These are phyloP conservation scores for Tryphoninae sp. DNA, from an alignment of 2,888 invertebrate species.

Conservation along the genomic window DNA sequence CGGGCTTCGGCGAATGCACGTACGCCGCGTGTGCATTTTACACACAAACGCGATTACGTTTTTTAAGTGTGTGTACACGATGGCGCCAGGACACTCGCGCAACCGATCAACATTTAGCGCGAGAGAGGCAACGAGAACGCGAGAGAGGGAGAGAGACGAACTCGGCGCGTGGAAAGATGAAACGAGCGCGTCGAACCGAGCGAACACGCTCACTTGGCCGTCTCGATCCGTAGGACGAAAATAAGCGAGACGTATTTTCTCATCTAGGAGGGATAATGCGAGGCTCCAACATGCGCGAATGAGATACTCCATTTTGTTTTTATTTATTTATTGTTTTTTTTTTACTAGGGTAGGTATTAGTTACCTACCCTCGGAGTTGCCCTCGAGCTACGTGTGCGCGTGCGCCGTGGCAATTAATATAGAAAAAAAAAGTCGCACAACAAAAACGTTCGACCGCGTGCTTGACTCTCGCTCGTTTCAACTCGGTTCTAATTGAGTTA, in stretches of 20 bases:
- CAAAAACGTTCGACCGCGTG: neutral
- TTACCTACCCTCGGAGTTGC: neutral
- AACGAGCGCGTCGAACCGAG: slow-evolving; percentile 16
- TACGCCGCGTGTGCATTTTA: slow-evolving; percentile 5
- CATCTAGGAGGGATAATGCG: neutral
- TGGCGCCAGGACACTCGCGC: slow-evolving; percentile 53
- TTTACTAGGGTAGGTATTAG: neutral
- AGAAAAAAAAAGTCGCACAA: slow-evolving; percentile 23
- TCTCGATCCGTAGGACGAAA: neutral
- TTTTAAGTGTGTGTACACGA: slow-evolving; percentile 24
- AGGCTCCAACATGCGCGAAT: neutral
- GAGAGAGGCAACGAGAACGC: slow-evolving; percentile 2
- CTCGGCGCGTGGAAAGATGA: slow-evolving; percentile 34
- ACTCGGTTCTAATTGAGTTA: slow-evolving; percentile 40
- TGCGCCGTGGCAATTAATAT: slow-evolving; percentile 32
- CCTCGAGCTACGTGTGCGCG: slow-evolving; percentile 23
- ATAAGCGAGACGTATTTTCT: neutral
- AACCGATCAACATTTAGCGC: slow-evolving; percentile 31
- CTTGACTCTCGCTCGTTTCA: slow-evolving; percentile 19
- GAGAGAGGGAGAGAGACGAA: neutral
- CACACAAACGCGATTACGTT: slow-evolving; percentile 11
- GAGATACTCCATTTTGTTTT: neutral
- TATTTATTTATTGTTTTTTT: neutral
- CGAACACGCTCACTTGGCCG: neutral
- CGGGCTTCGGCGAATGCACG: slow-evolving; percentile 42